Percentiles rank a stretch among this genome's conserved stretches.
These are phyloP conservation scores for Drosophila sp. DNA, from an alignment of 1,140 invertebrate genomes.

Conservation along the genomic window DNA sequence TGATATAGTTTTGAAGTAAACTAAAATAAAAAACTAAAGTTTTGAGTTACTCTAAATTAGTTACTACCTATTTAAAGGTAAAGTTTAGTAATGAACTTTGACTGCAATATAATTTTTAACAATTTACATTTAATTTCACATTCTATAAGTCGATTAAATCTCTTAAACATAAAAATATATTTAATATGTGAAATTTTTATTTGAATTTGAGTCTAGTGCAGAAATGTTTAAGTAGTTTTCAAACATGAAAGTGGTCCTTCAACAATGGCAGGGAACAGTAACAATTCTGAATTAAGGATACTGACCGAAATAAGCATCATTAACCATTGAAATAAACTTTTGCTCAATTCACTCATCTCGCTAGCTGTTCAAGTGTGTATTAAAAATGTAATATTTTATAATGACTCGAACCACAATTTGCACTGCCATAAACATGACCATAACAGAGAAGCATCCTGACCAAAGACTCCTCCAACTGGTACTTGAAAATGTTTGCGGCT, in stretches of 20 bases:
- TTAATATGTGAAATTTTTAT: too few relatives aligned
- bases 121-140: too few relatives aligned
- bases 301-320: background rate
- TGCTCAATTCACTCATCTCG: background rate
- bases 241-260: background rate
- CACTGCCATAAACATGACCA: constrained; percentile 36
- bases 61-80: too few relatives aligned
- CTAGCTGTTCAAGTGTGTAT: background rate
- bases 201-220: too few relatives aligned
- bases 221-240: too few relatives aligned
- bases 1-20: too few relatives aligned
- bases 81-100: too few relatives aligned
- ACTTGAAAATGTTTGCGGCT: constrained; percentile 29
- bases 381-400: constrained; percentile 1
- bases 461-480: background rate
- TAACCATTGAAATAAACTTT: background rate
- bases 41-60: too few relatives aligned
- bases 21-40: too few relatives aligned
- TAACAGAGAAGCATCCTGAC: constrained; percentile 38
- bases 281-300: background rate
- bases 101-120: too few relatives aligned
- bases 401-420: constrained; percentile 22
- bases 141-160: too few relatives aligned
- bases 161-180: too few relatives aligned
- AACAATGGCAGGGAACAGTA: background rate